Conservation (phyloP, 2,113 vertebrate genomes). For the Hydrolagus affinis region DNA sequence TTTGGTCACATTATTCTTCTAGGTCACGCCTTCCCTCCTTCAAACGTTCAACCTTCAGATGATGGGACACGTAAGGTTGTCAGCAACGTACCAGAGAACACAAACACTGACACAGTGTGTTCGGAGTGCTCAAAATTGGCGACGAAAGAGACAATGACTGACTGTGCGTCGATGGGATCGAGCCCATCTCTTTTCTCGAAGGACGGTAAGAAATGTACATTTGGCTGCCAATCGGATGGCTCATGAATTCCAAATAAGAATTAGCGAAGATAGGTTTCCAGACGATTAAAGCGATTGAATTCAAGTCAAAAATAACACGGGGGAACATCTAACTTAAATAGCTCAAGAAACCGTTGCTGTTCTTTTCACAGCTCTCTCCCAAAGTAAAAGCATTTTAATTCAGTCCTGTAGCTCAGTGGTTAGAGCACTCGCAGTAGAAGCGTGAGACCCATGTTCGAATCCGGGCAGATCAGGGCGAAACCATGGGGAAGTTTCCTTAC, state of each 20-base stretch:
- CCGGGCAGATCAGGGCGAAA: no score
- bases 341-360: neutral
- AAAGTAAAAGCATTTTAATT: neutral
- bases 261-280: slow-evolving; percentile 6
- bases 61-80: neutral
- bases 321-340: neutral
- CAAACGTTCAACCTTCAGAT: neutral
- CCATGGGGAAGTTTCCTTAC: no score
- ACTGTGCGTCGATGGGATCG: neutral
- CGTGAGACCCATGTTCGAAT: no score
- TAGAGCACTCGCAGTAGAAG: no score
- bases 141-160: neutral
- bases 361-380: neutral
- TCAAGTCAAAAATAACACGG: neutral
- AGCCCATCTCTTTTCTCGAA: neutral
- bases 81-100: neutral
- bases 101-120: neutral
- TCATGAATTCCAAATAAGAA: neutral
- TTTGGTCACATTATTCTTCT: neutral
- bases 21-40: neutral
- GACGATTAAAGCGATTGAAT: neutral
- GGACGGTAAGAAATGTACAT: slow-evolving; percentile 27
- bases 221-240: slow-evolving; percentile 5
- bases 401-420: no score
- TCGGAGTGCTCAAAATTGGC: neutral